A percentile compares a stretch with the other conserved stretches of the same genome.
phyloP scores from a whole-genome alignment of 2,888 invertebrate species.

The Tolmerus cingulatus region DNA sequence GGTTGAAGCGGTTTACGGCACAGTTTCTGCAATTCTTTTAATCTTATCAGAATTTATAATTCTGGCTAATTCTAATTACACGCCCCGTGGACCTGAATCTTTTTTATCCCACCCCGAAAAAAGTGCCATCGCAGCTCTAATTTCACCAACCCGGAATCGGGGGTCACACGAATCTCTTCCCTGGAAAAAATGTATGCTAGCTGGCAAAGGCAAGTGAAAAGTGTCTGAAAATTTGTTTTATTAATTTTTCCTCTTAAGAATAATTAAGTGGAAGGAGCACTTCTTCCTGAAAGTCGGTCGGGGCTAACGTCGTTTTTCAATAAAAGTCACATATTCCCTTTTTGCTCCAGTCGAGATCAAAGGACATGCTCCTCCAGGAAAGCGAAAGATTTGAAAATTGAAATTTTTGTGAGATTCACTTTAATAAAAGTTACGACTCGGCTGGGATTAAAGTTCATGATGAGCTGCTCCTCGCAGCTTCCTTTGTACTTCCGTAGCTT shows the following conservation, averaged over 20 bases:
- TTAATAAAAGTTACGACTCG: neutral
- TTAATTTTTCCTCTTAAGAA: neutral
- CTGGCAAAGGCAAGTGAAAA: neutral
- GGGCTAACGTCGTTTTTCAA: neutral
- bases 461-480: neutral
- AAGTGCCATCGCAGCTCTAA: neutral
- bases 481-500: neutral
- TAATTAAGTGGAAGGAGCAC: neutral
- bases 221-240: neutral
- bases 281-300: neutral
- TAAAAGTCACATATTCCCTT: neutral
- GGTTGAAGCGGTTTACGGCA: neutral
- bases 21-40: neutral
- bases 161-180: neutral
- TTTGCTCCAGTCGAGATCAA: neutral
- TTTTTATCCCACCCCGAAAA: neutral
- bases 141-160: neutral
- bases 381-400: neutral
- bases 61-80: neutral
- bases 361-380: neutral
- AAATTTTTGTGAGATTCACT: neutral
- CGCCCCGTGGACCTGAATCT: neutral
- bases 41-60: neutral
- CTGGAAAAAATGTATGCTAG: neutral
- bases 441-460: neutral